These are phyloP conservation scores for Hippotragus niger DNA, from an alignment of 2,113 vertebrate species.

Conservation along the genomic window DNA sequence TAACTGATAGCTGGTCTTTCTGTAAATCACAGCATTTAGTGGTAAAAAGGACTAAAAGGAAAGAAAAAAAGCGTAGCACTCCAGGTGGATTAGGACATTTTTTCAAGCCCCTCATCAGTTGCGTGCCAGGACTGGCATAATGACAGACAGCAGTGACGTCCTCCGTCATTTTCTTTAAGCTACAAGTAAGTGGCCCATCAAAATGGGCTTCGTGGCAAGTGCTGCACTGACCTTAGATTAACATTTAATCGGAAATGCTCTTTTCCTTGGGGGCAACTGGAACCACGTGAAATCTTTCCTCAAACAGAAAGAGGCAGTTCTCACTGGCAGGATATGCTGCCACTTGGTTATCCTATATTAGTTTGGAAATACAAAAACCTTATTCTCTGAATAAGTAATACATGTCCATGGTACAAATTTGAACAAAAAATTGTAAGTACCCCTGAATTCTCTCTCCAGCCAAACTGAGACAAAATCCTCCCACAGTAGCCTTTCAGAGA, in stretches of 20 bases:
- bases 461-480: not conserved
- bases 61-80: not conserved
- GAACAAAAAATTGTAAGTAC: not conserved
- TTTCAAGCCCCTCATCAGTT: not conserved
- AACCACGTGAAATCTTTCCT: not conserved
- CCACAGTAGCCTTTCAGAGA: not conserved
- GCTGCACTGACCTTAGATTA: not conserved
- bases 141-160: not conserved
- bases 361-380: not conserved
- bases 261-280: not conserved
- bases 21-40: not conserved
- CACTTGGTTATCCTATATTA: not conserved
- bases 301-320: not conserved
- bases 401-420: not conserved
- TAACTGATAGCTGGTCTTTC: not conserved
- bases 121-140: not conserved
- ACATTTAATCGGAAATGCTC: not conserved
- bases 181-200: not conserved
- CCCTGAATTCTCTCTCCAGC: not conserved
- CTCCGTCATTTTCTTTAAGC: not conserved
- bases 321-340: not conserved
- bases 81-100: not conserved
- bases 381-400: not conserved
- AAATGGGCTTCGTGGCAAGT: not conserved
- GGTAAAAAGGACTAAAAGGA: not conserved